Base-by-base conservation (phyloP, 2,888 invertebrate species). In the Phoenoteleia sp. region DNA sequence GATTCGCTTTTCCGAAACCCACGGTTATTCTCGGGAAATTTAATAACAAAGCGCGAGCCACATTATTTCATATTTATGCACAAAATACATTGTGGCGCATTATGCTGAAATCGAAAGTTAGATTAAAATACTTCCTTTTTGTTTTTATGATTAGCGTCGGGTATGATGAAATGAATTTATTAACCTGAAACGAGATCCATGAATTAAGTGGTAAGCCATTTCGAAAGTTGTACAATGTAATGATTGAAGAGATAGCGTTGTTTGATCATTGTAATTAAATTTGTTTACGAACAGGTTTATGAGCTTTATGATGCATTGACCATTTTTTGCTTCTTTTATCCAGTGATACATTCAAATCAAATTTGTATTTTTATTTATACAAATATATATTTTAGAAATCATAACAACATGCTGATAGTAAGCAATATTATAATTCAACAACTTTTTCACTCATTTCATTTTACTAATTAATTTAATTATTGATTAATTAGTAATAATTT, bases 61-160 rank as follows among this genome's bases (percentile, higher is more conserved):
- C 15, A 23, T 52, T 54, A 45, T 69, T 77, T 64, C 25, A 25
- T 33, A 72, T 64, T 56, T 69, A 52, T 27, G 39, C 27, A 52
- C 33, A 42, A 69, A n/a, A 19, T 62, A 71, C 49, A 67, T 56
- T 45, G 60, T 29, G n/a, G 69, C 13, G 45, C 45, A 29, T 81
- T 81, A 74, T 67, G 52, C 23, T 67, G 74, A 81, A 81, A 81
- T 74, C 47, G 81, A 81, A 81, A 81, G 81, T 81, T 17, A 42
- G n/a, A 67, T 81, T 66, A 67, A 67, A 67, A 58, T 52, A 60
- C 81, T 81, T 80, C 72, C 80, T 66, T 67, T 80, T 54, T 80
- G 72, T 66, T 80, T 72, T 80, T 66, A 71, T 66, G 72, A 80
- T 71, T 71, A 71, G 36, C 67, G 58, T 19, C 4, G 36, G 23